Base-by-base conservation (phyloP, 2,797 vertebrate genomes). In the Cephalopachus bancanus region DNA sequence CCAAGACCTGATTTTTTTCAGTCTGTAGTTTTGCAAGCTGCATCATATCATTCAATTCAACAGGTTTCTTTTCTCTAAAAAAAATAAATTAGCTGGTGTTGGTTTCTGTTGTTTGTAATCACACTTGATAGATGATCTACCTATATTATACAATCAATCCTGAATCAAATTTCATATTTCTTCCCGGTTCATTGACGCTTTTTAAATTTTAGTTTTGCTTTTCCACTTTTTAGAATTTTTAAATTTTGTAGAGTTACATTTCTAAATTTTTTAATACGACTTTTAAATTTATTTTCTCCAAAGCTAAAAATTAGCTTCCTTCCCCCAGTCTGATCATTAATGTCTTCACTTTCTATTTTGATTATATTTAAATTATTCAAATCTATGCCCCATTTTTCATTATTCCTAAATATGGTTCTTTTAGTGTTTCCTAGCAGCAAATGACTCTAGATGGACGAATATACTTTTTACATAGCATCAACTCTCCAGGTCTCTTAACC, bases 71-170 rank as follows among this genome's bases (percentile, higher is more conserved):
- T 14, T 79, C 67, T 67, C 33, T n/a, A 17, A 53, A 2, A 51
- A 64, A 44, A 55, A 33, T 60, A 89, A 59, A 15, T 67, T 78
- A 91, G 20, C 69, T 37, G 72, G 5, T 93, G 24, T 62, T 95
- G 30, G 26, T 83, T 84, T 96, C 65, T 81, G 69, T 33, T 95
- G 55, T 37, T 95, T 89, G 57, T 85, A 83, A 79, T 69, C 53
- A 83, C 55, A 84, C 19, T 93, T 69, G 28, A 86, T 49, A 83
- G 30, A 74, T 30, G 83, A 79, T 33, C 7, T 88, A 85, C 51
- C 30, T 79, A 16, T 26, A 72, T 83, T 76, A 87, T 17, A 57
- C 44, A 89, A 78, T 57, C 11, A 75, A 57, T 72, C 62, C 53
- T 26, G 69, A 64, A 5, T 75, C 49, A 93, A n/a, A 88, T 81